These are phyloP conservation scores for Chaetops frenatus DNA, from an alignment of 2,113 vertebrate species.

Conservation along the genomic window DNA sequence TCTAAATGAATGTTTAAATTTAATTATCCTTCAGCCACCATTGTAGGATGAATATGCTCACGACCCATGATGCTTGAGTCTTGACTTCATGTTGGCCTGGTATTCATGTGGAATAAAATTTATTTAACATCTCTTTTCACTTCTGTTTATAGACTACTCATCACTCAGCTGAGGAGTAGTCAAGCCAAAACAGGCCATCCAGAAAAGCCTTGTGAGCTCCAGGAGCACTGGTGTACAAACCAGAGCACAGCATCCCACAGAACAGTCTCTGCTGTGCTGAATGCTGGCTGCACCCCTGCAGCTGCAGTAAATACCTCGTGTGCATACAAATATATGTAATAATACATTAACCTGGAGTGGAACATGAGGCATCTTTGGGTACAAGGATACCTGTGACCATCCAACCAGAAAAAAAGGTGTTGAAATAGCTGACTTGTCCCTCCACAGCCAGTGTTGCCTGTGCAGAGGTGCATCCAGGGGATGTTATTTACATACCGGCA, in stretches of 20 bases:
- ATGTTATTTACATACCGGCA: constrained; percentile 77
- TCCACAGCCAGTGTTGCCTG: not conserved
- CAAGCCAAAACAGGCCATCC: not conserved
- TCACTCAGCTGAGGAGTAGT: not conserved
- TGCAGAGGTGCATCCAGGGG: not conserved
- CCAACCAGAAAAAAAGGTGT: not conserved
- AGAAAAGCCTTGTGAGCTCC: not conserved
- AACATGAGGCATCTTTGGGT: not conserved
- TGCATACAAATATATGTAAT: no score
- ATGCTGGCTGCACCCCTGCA: not conserved
- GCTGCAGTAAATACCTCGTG: not conserved
- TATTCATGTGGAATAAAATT: not conserved
- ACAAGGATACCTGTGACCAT: no score
- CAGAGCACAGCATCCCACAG: not conserved
- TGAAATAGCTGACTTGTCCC: not conserved
- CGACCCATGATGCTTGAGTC: not conserved
- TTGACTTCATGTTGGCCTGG: not conserved
- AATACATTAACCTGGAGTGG: not conserved
- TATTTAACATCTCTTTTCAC: not conserved
- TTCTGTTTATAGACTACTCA: not conserved
- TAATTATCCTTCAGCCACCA: not conserved
- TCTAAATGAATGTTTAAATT: not conserved
- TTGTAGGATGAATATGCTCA: not conserved
- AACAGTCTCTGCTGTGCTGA: not conserved
- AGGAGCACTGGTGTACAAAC: not conserved